phyloP scores from a whole-genome alignment of 2,888 invertebrate species.

The Monopis laevigella region DNA sequence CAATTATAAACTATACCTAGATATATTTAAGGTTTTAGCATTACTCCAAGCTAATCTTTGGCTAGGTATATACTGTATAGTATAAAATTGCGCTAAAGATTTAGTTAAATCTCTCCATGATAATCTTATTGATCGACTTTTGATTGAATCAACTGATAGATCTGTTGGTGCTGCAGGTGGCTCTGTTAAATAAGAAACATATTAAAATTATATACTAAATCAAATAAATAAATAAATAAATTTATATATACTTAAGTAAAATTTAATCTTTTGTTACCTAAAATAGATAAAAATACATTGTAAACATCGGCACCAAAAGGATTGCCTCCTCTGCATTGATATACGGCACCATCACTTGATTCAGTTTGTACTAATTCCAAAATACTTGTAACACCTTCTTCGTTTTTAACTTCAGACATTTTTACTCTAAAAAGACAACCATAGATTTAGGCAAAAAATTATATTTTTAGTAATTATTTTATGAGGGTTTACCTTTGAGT shows the following conservation, averaged over 20 bases:
- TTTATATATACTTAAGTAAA: not conserved
- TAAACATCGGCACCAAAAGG: constrained; percentile 56
- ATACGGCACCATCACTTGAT: constrained; percentile 50
- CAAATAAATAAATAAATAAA: not conserved
- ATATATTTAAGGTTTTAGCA: constrained; percentile 48
- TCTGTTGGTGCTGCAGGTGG: constrained; percentile 55
- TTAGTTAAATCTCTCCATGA: constrained; percentile 54
- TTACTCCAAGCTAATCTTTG: constrained; percentile 47
- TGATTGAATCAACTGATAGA: constrained; percentile 50
- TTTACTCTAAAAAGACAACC: constrained; percentile 45
- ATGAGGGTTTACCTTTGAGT: constrained; percentile 43
- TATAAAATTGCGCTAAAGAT: constrained; percentile 52
- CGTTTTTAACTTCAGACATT: constrained; percentile 54
- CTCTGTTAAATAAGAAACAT: no score
- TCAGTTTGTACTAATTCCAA: constrained; percentile 52
- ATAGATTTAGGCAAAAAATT: no score
- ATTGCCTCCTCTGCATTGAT: constrained; percentile 58
- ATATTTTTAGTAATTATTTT: not conserved
- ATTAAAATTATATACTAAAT: not conserved
- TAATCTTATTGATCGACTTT: constrained; percentile 48
- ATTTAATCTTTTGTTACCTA: constrained; percentile 31
- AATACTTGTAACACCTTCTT: constrained; percentile 49
- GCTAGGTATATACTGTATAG: constrained; percentile 43
- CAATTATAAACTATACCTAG: no score
- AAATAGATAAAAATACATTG: constrained; percentile 46